Base-by-base conservation (phyloP, 2,113 vertebrate genomes). In the Brachirus orientalis region DNA sequence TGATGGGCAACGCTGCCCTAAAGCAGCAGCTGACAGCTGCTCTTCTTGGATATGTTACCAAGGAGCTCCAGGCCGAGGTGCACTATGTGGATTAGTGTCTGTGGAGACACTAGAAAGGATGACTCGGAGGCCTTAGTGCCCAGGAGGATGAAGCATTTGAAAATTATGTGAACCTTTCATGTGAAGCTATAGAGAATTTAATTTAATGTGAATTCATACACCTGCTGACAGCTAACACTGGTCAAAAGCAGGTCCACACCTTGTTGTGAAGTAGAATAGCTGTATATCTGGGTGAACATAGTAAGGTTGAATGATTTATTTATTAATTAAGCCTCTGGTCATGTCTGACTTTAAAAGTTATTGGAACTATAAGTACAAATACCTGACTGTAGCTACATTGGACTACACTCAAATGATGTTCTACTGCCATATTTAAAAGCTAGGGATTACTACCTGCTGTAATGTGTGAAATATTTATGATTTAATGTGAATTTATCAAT, bases 51-150 rank as follows among this genome's bases (percentile, higher is more conserved):
- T 98, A 94, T 7, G 6, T 99, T 66, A 83, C 90, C 12, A 94
- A 87, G 35, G 93, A 96, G 81, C 92, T 99, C 8, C 90, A 72
- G 69, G 95, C 94, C 0, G 83, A 95, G 5, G 77, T 97, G 47
- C 91, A 82, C 33, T 98, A 97, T 1, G 56, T 78, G 4, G 90
- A 96, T 61, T 98, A 87, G 67, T 67, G 3, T 8, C n/a, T 37
- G 14, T 8, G 35, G 17, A 33, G 17, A 17, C 13, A 14, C 14
- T 46, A 16, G 41, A 10, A 8, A 12, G n/a, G 41, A n/a, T n/a
- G n/a, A 43, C 9, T 48, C 12, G 2, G 44, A 41, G 36, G 7
- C 11, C 11, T 11, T 10, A 13, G 6, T 14, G 8, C 12, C 36
- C 45, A 47, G 8, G 43, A 45, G 33, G 14, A 61, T 19, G 11